phyloP scores from a whole-genome alignment of 2,888 invertebrate genomes.

The Hyalella azteca region DNA sequence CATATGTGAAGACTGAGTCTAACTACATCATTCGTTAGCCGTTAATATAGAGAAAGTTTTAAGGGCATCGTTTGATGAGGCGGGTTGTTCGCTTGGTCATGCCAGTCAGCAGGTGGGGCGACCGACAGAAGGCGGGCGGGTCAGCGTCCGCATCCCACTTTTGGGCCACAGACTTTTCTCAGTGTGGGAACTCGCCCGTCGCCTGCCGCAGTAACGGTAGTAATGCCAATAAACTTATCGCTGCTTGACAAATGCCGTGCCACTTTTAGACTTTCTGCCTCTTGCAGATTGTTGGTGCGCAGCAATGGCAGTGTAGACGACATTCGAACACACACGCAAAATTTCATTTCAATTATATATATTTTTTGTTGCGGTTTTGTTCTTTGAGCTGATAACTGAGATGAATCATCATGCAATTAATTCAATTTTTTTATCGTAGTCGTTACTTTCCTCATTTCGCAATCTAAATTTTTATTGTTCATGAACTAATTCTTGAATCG shows the following conservation, averaged over 20 bases:
- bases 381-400: too few species aligned
- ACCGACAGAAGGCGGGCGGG: not conserved
- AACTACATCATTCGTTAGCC: not conserved
- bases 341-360: too few species aligned
- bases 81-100: not conserved
- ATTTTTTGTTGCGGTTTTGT: too few species aligned
- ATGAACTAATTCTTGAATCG: too few species aligned
- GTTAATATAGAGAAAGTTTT: not conserved
- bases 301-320: too few species aligned
- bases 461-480: too few species aligned
- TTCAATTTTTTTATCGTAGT: too few species aligned
- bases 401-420: too few species aligned
- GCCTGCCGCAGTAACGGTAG: conserved; percentile 10
- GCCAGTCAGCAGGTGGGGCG: not conserved
- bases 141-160: conserved; percentile 29
- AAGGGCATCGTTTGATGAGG: not conserved
- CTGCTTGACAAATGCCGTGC: not conserved
- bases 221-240: conserved; percentile 21
- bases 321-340: too few species aligned
- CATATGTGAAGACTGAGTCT: not conserved
- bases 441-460: too few species aligned
- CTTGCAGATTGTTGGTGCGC: too few species aligned
- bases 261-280: too few species aligned
- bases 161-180: conserved; percentile 18
- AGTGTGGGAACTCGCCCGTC: conserved; percentile 28